phyloP scores from a whole-genome alignment of 1,140 invertebrate genomes.

The Drosophila sproati region DNA sequence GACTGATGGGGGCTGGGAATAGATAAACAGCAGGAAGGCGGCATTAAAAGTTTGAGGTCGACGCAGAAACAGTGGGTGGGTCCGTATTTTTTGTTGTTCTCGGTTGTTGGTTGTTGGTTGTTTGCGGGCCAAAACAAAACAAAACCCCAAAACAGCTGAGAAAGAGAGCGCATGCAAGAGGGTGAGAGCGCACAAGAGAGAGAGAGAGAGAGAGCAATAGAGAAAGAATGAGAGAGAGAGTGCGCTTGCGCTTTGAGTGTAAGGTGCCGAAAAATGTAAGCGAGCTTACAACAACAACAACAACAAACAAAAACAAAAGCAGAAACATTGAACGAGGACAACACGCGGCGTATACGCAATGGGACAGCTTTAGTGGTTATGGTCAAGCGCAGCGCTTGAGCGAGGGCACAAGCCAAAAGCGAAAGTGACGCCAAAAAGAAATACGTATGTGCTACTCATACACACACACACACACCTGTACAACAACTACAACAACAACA shows the following conservation, averaged over 20 bases:
- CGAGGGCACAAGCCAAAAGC: conserved; percentile 61
- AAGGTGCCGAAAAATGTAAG: background rate
- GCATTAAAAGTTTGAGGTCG: conserved; percentile 7
- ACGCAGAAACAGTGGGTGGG: conserved; percentile 14
- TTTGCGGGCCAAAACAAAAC: conserved; percentile 70
- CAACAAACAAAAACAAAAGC: background rate
- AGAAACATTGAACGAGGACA: conserved; percentile 57
- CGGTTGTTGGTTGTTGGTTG: conserved; percentile 13
- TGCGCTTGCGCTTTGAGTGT: conserved; percentile 21
- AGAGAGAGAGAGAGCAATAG: no score
- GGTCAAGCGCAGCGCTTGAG: conserved; percentile 78
- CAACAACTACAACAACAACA: conserved; percentile 14
- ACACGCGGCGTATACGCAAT: conserved; percentile 80
- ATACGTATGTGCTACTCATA: background rate
- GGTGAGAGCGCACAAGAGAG: no score
- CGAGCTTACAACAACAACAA: conserved; percentile 54
- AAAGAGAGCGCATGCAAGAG: background rate
- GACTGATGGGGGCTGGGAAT: conserved; percentile 14
- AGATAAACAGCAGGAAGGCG: conserved; percentile 26
- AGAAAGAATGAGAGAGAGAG: conserved; percentile 3
- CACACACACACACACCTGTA: conserved; percentile 63
- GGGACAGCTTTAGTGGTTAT: conserved; percentile 81
- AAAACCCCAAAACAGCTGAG: conserved; percentile 61
- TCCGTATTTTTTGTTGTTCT: background rate
- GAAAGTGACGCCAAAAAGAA: conserved; percentile 69